Evolutionary conservation across 2,888 invertebrate genomes (phyloP).

Genomic region (Halocaridina rubra): DNA sequence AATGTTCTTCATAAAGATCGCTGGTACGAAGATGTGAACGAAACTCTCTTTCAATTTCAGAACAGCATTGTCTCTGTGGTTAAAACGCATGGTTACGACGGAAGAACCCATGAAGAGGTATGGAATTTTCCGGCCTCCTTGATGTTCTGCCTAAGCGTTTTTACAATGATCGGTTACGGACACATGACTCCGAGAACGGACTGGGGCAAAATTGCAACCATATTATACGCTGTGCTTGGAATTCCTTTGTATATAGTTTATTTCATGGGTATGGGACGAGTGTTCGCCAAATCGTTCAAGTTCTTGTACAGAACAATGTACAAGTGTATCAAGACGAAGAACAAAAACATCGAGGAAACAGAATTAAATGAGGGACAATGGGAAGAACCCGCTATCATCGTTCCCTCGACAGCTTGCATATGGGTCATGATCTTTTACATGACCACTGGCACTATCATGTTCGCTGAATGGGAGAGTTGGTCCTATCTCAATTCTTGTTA

Average conservation of each 20-base stretch:
- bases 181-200: constrained; percentile 85
- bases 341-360: constrained; percentile 10
- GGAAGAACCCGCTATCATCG: constrained; percentile 73
- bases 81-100: constrained; percentile 77
- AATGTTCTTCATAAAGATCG: constrained; percentile 77
- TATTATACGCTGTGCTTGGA: constrained; percentile 87
- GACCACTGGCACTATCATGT: constrained; percentile 85
- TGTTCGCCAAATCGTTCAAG: constrained; percentile 64
- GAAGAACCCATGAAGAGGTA: constrained; percentile 75
- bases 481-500: constrained; percentile 87
- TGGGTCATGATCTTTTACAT: constrained; percentile 90
- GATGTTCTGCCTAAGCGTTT: constrained; percentile 89
- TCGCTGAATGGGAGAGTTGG: constrained; percentile 91
- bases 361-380: constrained; percentile 10
- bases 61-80: constrained; percentile 43
- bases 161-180: constrained; percentile 93
- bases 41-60: constrained; percentile 53
- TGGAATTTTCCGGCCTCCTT: constrained; percentile 90
- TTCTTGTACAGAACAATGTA: constrained; percentile 61
- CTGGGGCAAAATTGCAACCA: constrained; percentile 86
- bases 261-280: constrained; percentile 86
- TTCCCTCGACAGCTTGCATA: constrained; percentile 88
- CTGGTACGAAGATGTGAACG: constrained; percentile 64
- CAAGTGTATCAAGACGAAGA: constrained; percentile 51
- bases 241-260: constrained; percentile 88